Evolutionary conservation across 2,113 vertebrate species (phyloP).

Genomic region (Melierax canorus): DNA sequence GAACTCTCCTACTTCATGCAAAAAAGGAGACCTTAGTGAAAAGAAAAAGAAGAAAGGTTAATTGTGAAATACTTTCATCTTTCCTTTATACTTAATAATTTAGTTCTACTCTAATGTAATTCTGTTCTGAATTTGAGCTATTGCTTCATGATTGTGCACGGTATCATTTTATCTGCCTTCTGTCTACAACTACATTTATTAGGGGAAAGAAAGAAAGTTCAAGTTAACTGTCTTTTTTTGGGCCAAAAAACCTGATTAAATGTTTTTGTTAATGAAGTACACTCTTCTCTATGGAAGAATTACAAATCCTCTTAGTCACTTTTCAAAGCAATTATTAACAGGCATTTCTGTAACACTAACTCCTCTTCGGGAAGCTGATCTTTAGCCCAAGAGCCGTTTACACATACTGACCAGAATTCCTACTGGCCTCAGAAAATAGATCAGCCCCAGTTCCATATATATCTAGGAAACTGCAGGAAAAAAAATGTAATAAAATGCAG

Average conservation of each 20-base stretch:
- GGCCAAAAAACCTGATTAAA: background rate
- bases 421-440: background rate
- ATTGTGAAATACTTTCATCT: background rate
- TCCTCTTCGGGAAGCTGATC: background rate
- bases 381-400: background rate
- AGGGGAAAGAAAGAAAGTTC: background rate
- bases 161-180: background rate
- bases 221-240: background rate
- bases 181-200: background rate
- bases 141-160: background rate
- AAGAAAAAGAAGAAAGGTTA: background rate
- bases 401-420: background rate
- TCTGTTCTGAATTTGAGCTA: background rate
- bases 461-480: background rate
- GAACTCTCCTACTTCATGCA: background rate
- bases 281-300: background rate
- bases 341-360: background rate
- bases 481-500: slow-evolving; percentile 3
- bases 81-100: background rate
- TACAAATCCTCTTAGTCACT: slow-evolving; percentile 10
- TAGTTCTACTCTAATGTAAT: background rate
- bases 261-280: background rate
- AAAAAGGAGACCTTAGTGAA: background rate
- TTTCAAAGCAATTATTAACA: background rate
- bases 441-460: background rate